A percentile compares a stretch with the other conserved stretches of the same genome.
Conservation (phyloP, 2,797 vertebrate genomes). For the Catamblyrhynchus diadema region DNA sequence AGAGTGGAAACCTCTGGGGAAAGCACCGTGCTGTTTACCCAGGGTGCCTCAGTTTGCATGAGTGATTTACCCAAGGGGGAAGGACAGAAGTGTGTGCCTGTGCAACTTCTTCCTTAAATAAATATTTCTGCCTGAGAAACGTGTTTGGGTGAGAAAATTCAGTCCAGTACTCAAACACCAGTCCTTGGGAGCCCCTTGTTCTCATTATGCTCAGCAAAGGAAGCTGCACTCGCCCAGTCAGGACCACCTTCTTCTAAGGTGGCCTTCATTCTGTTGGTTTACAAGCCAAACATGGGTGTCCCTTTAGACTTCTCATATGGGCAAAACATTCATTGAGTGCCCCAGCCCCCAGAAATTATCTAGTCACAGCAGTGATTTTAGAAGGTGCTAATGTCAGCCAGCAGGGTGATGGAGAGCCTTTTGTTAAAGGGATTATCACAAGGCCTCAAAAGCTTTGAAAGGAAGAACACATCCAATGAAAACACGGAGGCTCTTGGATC, state of each 20-base stretch:
- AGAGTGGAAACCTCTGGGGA: not conserved
- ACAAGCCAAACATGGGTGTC: not conserved
- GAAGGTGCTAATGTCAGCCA: not conserved
- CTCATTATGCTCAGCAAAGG: not conserved
- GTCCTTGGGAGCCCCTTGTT: not conserved
- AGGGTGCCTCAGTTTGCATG: not conserved
- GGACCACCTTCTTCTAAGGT: not conserved
- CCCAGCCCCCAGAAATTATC: not conserved
- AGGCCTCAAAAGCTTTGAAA: not conserved
- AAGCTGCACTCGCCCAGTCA: not conserved
- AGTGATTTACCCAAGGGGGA: not conserved
- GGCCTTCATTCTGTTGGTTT: not conserved
- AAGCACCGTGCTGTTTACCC: accelerated
- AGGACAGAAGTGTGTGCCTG: not conserved
- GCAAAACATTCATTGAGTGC: not conserved
- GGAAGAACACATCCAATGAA: not conserved
- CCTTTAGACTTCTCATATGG: not conserved
- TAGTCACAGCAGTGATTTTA: not conserved
- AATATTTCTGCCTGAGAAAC: not conserved
- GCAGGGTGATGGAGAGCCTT: not conserved
- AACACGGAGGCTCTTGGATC: not conserved
- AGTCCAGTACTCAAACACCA: not conserved
- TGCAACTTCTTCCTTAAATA: not conserved
- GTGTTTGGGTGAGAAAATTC: not conserved
- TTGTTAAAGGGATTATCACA: not conserved